Conservation (phyloP, 2,797 vertebrate species). For the Urophycis tenuis region DNA sequence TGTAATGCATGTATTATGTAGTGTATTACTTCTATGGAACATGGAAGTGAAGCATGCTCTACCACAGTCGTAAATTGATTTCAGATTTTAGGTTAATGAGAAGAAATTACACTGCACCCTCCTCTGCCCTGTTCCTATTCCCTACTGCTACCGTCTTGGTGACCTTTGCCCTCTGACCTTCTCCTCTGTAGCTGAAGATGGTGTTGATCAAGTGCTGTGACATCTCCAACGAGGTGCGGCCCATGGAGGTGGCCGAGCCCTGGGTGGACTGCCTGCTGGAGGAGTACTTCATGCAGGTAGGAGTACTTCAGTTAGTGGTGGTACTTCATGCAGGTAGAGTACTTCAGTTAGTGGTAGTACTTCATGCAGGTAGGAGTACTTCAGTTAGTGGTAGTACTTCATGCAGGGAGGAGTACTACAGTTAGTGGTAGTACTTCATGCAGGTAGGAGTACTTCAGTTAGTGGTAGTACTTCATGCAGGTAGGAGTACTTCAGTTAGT, state of each 20-base stretch:
- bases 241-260: slow-evolving; percentile 84
- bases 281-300: slow-evolving; percentile 93
- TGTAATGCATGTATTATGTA: background rate
- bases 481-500: background rate
- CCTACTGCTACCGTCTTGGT: background rate
- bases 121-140: too few species aligned
- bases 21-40: too few species aligned
- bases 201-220: slow-evolving; percentile 91
- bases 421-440: background rate
- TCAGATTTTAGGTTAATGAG: too few species aligned
- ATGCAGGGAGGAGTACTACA: background rate
- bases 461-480: background rate
- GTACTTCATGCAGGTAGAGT: background rate
- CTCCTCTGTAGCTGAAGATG: slow-evolving; percentile 81
- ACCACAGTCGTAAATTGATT: too few species aligned
- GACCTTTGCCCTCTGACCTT: slow-evolving; percentile 18
- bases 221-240: slow-evolving; percentile 91
- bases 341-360: slow-evolving; percentile 69
- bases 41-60: too few species aligned
- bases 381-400: background rate
- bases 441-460: background rate
- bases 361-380: slow-evolving; percentile 48
- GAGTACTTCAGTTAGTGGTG: background rate
- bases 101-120: background rate
- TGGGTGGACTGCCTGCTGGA: slow-evolving; percentile 92